Evolutionary conservation across 64 coral and sea anemone species (phyloP).

Genomic region (Dendrophyllia cribrosa): DNA sequence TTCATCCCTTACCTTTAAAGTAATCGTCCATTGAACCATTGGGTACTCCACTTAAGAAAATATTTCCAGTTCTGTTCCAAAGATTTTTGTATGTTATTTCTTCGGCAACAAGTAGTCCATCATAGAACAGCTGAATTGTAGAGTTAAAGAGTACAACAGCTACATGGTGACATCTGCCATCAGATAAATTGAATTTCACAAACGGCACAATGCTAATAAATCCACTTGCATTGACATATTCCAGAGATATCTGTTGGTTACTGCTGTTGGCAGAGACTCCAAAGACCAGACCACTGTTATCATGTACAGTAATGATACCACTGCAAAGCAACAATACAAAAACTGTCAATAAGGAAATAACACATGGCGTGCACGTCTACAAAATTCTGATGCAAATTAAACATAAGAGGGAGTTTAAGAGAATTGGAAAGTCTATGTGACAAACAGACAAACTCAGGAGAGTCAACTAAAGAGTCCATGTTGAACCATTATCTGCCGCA

Average conservation of each 20-base stretch:
- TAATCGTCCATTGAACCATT: constrained; percentile 12
- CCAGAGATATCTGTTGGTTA: neutral
- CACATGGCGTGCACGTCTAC: neutral
- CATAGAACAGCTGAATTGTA: neutral
- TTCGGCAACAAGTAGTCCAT: neutral
- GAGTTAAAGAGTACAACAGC: neutral
- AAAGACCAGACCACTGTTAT: neutral
- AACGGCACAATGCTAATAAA: neutral
- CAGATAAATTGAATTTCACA: neutral
- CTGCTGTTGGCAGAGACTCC: neutral
- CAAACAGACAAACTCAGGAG: too few species aligned
- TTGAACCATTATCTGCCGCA: too few species aligned
- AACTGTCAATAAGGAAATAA: neutral
- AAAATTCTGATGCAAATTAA: neutral
- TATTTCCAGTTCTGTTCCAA: constrained; percentile 24
- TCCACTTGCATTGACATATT: constrained; percentile 13
- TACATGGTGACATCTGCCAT: neutral
- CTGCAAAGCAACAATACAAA: neutral
- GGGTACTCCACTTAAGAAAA: neutral
- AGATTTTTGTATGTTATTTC: neutral
- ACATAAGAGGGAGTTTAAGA: too few species aligned
- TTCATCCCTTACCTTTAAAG: neutral
- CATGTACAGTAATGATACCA: neutral
- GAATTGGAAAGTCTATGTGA: too few species aligned
- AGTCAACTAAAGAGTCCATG: too few species aligned